Evolutionary conservation across 2,113 vertebrate genomes (phyloP).

Genomic region (Fulmarus glacialis): DNA sequence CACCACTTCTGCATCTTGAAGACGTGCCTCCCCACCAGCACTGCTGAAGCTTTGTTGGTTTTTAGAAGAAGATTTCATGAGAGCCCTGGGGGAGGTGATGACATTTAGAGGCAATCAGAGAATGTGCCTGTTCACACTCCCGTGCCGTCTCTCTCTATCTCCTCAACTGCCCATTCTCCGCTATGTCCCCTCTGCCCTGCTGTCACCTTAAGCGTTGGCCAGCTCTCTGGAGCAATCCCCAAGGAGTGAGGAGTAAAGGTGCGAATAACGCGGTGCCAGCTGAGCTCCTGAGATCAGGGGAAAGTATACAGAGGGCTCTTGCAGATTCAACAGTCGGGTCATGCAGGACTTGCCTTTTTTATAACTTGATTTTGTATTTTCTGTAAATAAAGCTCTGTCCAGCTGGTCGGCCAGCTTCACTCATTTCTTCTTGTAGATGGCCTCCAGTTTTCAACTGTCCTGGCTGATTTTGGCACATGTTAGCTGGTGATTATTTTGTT

Average conservation of each 20-base stretch:
- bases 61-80: not conserved
- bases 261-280: not conserved
- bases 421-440: not conserved
- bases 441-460: not conserved
- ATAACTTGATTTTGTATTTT: not conserved
- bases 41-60: not conserved
- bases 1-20: not conserved
- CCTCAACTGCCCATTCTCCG: fast-evolving
- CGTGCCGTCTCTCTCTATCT: fast-evolving
- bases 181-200: not conserved
- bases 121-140: not conserved
- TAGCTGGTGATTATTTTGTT: not conserved
- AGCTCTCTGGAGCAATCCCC: fast-evolving
- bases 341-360: not conserved
- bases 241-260: fast-evolving
- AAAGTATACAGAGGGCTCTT: not conserved
- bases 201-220: fast-evolving
- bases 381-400: not conserved
- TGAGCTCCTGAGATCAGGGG: not conserved
- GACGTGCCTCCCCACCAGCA: fast-evolving
- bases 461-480: not conserved
- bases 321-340: not conserved
- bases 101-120: not conserved
- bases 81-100: not conserved
- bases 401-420: not conserved